Base-by-base conservation (phyloP, 1,140 invertebrate genomes). In the Colletes latitarsis region DNA sequence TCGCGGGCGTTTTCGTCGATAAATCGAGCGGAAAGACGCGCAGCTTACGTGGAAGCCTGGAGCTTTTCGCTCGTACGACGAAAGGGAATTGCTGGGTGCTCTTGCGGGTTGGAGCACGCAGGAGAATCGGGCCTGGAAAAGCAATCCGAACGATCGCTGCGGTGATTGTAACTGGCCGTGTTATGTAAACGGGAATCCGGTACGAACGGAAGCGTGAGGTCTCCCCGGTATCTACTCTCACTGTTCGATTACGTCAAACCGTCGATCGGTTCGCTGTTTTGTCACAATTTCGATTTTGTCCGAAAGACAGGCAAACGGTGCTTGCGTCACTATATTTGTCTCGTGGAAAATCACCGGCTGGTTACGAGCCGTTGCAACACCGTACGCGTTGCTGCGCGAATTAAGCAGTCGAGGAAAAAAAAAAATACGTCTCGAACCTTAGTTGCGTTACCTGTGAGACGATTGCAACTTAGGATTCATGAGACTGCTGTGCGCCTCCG, bases 151-250 rank as follows among this genome's bases (percentile, higher is more conserved):
- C 19, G 10, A 12, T 49, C 4, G 12, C 58, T 9, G 21, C 6
- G 53, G 6, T 17, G 21, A 49, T 64, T 9, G 70, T 6, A 19
- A 49, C 41, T 41, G 19, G 41, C 6, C 46, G 49, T 46, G 68
- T 82, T 79, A 82, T 69, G 52, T 82, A 79, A 73, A 82, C 55
- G 55, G 46, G 55, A 78, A 82, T 72, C 60, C 53, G 62, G 68
- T 79, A 82, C 55, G 53, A 73, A 58, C 63, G 76, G 76, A 82
- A 82, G 69, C 62, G 79, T 58, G 68, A 60, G 63, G 81, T 79
- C 63, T 82, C 41, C 46, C 30, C 10, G 19, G 69, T 74, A 58
- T 70, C 82, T 70, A 64, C 79, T 82, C 64, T 82, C 79, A 70
- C 71, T 80, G 57, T 69, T 70, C n/a, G 30, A 70, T 81, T 76